Evolutionary conservation across 2,888 invertebrate species (phyloP), one percentile per base, ranked within the genome.

Genomic region (Fragum sueziense): DNA sequence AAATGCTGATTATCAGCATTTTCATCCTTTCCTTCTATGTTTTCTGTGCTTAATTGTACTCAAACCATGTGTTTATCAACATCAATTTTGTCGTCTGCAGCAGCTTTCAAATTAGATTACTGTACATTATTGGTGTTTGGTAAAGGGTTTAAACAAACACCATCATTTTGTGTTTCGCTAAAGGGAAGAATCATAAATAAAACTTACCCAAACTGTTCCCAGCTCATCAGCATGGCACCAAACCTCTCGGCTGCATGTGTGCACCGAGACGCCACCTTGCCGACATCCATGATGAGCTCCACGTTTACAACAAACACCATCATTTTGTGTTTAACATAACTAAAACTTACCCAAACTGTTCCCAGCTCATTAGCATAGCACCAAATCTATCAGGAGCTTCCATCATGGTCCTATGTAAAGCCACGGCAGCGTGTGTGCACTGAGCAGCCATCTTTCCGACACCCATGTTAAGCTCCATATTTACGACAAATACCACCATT

Each of bases 401-500:
- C 62, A 94, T 88, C 81, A 95, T 92, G 61, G 92, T 88, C 68
- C 94, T 91, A 88, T 95, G 95, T 51, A 95, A 91, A 4, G 94
- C 95, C 22, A 95, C 91, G 59, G 95, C 94, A 31, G 95, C 95
- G 91, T 95, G 95, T 0, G 94, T 95, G 14, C 89, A 89, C 82
- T 92, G 92, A 3, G 92, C 91, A 0, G 90, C 92, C 9, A 95
- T 91, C 91, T 95, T 95, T 2, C 95, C 95, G 34, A 94, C 91
- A 0, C 95, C 95, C 95, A 95, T 95, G 83, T 94, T 94, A 69
- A 95, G 91, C 33, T 94, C 94, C 59, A 93, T 91, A 90, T 95
- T 95, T 7, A 95, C 95, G 34, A 95, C 94, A 91, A 95, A 95
- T n/a, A n/a, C n/a, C 29, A 95, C 95, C 95, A 95, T 95, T 93